Evolutionary conservation across 2,113 vertebrate species (phyloP).

Genomic region (Rhodinocichla rosea): DNA sequence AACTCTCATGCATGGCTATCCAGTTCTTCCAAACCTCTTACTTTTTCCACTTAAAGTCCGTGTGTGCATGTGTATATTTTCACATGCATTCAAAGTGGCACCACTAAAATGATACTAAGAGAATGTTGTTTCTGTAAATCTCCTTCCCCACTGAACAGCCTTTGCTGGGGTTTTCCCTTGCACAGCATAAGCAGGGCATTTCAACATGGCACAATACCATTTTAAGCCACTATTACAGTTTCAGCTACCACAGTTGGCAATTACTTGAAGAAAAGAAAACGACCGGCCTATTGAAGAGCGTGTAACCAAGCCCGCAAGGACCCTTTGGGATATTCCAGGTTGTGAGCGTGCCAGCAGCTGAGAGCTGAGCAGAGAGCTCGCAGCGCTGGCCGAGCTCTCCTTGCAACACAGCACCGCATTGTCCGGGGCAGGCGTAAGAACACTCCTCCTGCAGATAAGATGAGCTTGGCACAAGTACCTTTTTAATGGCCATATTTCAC

Average conservation of each 20-base stretch:
- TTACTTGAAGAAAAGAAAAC: neutral
- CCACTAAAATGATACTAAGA: neutral
- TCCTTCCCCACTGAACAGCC: neutral
- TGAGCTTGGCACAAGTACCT: neutral
- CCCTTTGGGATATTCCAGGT: neutral
- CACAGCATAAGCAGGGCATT: neutral
- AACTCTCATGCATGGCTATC: neutral
- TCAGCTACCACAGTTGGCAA: neutral
- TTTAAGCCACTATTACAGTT: neutral
- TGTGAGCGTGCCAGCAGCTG: neutral
- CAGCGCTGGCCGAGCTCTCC: neutral
- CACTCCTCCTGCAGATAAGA: neutral
- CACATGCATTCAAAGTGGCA: neutral
- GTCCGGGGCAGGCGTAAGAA: neutral
- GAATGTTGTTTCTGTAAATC: neutral
- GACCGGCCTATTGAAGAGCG: neutral
- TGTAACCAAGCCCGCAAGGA: neutral
- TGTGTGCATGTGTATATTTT: neutral
- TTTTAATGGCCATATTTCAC: neutral
- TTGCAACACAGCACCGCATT: neutral
- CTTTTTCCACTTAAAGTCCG: neutral
- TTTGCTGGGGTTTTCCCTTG: neutral
- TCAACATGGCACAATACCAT: fast-evolving
- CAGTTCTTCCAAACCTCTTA: neutral
- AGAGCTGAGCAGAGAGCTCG: neutral